A percentile compares a stretch with the other conserved stretches of the same genome.
Evolutionary conservation across 2,797 vertebrate genomes (phyloP).

Genomic region (Eulemur rubriventer): DNA sequence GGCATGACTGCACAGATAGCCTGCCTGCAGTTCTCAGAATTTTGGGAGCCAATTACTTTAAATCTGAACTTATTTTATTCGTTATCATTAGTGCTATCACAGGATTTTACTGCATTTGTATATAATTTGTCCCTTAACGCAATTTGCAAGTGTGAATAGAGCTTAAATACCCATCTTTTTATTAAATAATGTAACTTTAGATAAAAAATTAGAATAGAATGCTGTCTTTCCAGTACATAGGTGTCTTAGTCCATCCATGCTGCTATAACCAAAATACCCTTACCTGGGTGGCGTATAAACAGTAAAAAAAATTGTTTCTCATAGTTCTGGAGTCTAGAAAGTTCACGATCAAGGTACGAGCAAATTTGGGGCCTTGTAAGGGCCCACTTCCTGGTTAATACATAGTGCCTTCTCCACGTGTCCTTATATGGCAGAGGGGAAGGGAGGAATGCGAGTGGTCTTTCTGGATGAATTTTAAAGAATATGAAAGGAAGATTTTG

Average conservation of each 20-base stretch:
- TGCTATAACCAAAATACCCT: not conserved
- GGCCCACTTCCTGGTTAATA: not conserved
- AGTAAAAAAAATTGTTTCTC: not conserved
- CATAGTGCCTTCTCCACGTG: not conserved
- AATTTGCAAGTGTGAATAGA: not conserved
- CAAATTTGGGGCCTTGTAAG: not conserved
- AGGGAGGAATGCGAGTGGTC: not conserved
- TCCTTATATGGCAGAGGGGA: too few species aligned
- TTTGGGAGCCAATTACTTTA: constrained; percentile 30
- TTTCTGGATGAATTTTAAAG: not conserved
- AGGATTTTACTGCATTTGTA: not conserved
- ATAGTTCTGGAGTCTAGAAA: not conserved
- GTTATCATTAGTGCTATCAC: not conserved
- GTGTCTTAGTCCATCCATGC: not conserved
- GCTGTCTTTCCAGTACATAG: not conserved
- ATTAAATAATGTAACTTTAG: constrained; percentile 5
- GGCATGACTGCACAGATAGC: not conserved
- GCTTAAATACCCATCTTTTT: not conserved
- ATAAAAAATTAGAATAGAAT: not conserved
- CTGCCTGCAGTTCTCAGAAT: not conserved
- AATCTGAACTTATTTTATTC: not conserved
- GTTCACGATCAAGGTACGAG: too few species aligned
- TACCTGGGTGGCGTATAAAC: not conserved
- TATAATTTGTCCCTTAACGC: not conserved
- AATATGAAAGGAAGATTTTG: not conserved